Evolutionary conservation across 2,888 invertebrate species (phyloP).

Genomic region (Timandra comae): DNA sequence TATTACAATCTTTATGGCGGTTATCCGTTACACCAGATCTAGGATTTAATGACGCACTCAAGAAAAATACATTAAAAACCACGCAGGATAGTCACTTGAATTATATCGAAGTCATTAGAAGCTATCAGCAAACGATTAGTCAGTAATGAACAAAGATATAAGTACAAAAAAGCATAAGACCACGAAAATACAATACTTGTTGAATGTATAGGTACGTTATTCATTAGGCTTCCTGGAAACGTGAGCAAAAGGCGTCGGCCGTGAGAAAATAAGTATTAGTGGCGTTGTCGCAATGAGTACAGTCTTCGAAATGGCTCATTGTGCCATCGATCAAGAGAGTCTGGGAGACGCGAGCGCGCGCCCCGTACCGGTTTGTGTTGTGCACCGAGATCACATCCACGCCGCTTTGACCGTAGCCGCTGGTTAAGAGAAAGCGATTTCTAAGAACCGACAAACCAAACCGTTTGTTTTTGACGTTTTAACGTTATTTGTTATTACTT

Average conservation of each 20-base stretch:
- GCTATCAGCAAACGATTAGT: slow-evolving; percentile 6
- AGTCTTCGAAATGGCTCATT: slow-evolving; percentile 23
- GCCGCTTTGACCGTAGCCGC: slow-evolving; percentile 44
- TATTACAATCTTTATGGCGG: neutral
- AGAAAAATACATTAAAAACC: no score
- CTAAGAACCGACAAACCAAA: slow-evolving; percentile 49
- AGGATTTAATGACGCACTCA: neutral
- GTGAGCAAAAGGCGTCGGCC: slow-evolving; percentile 28
- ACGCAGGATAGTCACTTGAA: neutral
- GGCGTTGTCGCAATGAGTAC: slow-evolving; percentile 20
- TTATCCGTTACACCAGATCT: slow-evolving; percentile 1
- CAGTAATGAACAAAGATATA: slow-evolving; percentile 9
- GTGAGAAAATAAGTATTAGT: slow-evolving; percentile 34
- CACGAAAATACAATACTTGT: slow-evolving; percentile 14
- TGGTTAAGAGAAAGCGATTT: slow-evolving; percentile 61
- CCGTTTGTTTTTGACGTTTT: slow-evolving; percentile 16
- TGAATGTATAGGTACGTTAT: slow-evolving; percentile 21
- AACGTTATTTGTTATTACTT: slow-evolving; percentile 17
- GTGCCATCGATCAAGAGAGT: slow-evolving; percentile 22
- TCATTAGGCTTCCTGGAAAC: slow-evolving; percentile 31
- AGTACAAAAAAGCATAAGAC: slow-evolving; percentile 21
- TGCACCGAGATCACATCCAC: slow-evolving; percentile 39
- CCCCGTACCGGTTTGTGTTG: slow-evolving; percentile 22
- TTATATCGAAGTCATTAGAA: slow-evolving; percentile 1
- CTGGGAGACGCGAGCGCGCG: slow-evolving; percentile 15